A percentile compares a stretch with the other conserved stretches of the same genome.
Conservation (phyloP, 2,888 invertebrate species). For the Acleris laterana region DNA sequence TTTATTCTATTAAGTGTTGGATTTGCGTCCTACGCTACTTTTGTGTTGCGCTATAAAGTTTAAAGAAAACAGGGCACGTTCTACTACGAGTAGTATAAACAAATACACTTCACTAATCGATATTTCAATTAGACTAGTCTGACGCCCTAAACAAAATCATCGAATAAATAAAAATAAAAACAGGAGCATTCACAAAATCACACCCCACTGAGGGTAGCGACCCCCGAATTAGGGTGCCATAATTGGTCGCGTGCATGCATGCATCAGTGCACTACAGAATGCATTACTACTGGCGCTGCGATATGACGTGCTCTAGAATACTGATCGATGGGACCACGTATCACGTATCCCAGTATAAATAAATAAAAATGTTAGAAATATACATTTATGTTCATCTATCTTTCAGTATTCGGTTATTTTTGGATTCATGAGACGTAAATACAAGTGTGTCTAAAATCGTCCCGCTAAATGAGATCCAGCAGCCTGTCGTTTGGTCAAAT, state of each 20-base stretch:
- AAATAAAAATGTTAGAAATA: not conserved
- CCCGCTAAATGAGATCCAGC: too few species aligned
- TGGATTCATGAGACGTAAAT: too few species aligned
- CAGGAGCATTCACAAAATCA: slow-evolving; percentile 26
- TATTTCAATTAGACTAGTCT: slow-evolving; percentile 28
- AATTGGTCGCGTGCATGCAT: slow-evolving; percentile 63
- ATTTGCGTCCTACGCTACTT: too few species aligned
- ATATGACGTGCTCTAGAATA: not conserved
- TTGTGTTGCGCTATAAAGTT: too few species aligned
- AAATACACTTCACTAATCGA: slow-evolving; percentile 10
- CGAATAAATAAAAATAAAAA: slow-evolving; percentile 23
- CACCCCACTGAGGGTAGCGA: slow-evolving; percentile 50
- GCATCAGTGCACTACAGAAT: slow-evolving; percentile 3
- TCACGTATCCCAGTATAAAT: not conserved
- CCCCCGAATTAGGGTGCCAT: slow-evolving; percentile 61
- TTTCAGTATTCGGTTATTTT: too few species aligned
- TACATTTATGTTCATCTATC: too few species aligned
- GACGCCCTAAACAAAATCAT: slow-evolving; percentile 15
- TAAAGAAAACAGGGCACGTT: too few species aligned
- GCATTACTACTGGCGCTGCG: not conserved
- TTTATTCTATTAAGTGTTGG: too few species aligned
- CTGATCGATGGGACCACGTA: not conserved
- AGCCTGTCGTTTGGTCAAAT: too few species aligned
- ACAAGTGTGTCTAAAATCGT: too few species aligned
- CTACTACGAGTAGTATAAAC: not conserved